These are phyloP conservation scores for Coracopsis vasa DNA, from an alignment of 2,113 vertebrate genomes.

Conservation along the genomic window DNA sequence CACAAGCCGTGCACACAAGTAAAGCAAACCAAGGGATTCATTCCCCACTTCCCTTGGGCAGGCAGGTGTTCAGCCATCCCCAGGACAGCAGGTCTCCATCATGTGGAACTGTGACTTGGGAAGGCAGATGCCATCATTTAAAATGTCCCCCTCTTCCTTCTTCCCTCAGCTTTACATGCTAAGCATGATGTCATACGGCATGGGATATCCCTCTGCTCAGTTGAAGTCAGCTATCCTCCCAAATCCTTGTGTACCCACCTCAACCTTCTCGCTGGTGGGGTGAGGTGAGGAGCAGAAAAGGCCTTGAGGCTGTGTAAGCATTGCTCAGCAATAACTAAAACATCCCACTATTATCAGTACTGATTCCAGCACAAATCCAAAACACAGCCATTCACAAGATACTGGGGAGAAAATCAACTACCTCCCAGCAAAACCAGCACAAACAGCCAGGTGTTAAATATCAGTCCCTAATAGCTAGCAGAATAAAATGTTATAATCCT, in stretches of 20 bases:
- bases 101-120: background rate
- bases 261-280: background rate
- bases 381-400: no score
- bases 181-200: background rate
- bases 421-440: background rate
- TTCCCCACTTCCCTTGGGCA: background rate
- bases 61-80: background rate
- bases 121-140: background rate
- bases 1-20: background rate
- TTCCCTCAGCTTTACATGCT: background rate
- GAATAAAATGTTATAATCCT: background rate
- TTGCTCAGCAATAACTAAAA: background rate
- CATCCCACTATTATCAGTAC: rapidly evolving
- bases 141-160: background rate
- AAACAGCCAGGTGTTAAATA: background rate
- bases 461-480: background rate
- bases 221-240: background rate
- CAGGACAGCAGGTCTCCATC: background rate
- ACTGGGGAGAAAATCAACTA: background rate
- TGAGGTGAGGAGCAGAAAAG: background rate
- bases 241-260: background rate
- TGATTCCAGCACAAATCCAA: background rate
- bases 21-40: background rate
- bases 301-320: background rate
- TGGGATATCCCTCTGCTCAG: background rate